A percentile compares a stretch with the other conserved stretches of the same genome.
These are phyloP conservation scores for Hirudinaria manillensis DNA, from an alignment of 2,888 invertebrate genomes.

Conservation along the genomic window DNA sequence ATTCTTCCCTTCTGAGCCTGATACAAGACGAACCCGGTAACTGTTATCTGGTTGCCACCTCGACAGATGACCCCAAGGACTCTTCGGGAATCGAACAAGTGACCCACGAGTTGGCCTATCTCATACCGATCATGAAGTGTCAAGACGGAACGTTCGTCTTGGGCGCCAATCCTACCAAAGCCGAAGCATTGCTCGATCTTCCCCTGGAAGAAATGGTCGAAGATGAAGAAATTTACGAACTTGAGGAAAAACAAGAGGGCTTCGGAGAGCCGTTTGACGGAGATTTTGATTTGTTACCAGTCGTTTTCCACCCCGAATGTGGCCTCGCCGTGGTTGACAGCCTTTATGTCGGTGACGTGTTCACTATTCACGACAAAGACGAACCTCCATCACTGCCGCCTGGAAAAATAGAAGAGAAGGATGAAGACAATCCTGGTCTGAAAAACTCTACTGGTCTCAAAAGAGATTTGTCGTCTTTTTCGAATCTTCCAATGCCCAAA, in stretches of 20 bases:
- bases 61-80: background rate
- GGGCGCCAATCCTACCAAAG: background rate
- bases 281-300: conserved; percentile 13
- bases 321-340: conserved; percentile 25
- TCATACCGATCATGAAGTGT: conserved; percentile 30
- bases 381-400: background rate
- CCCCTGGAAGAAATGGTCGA: background rate
- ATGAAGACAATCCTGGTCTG: background rate
- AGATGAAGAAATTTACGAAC: background rate
- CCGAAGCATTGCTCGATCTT: background rate
- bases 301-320: conserved; percentile 18
- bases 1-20: conserved; percentile 25
- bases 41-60: conserved; percentile 23
- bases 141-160: conserved; percentile 22
- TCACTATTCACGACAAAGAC: background rate
- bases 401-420: background rate
- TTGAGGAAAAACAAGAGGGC: background rate
- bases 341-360: conserved; percentile 20
- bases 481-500: too few species aligned
- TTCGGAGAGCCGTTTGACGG: background rate
- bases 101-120: conserved; percentile 22
- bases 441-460: too few species aligned
- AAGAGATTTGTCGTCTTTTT: too few species aligned
- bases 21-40: conserved; percentile 25
- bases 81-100: background rate